phyloP scores from a whole-genome alignment of 2,888 invertebrate species.

The Stenodera caucasica region DNA sequence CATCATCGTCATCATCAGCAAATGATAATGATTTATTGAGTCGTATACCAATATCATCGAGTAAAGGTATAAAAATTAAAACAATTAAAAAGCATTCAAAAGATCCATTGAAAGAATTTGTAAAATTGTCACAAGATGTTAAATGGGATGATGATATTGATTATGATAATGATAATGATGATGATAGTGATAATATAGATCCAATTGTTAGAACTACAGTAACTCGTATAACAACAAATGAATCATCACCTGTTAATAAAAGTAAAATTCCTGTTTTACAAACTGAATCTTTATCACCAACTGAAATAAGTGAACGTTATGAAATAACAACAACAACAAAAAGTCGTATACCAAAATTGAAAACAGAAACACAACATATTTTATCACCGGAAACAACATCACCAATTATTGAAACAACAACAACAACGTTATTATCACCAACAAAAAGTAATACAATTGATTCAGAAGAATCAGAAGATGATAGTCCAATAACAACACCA shows the following conservation, averaged over 20 bases:
- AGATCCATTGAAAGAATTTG: slow-evolving; percentile 55
- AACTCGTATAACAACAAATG: slow-evolving; percentile 44
- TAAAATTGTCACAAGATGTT: slow-evolving; percentile 53
- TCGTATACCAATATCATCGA: slow-evolving; percentile 50
- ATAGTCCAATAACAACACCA: slow-evolving; percentile 43
- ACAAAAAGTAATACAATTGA: slow-evolving; percentile 51
- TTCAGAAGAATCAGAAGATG: slow-evolving; percentile 57
- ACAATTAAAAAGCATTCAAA: slow-evolving; percentile 59
- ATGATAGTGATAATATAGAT: slow-evolving; percentile 36
- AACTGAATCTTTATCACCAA: slow-evolving; percentile 29
- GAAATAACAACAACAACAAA: slow-evolving; percentile 40
- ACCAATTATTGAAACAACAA: slow-evolving; percentile 39
- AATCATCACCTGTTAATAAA: slow-evolving; percentile 27
- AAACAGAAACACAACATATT: slow-evolving; percentile 49
- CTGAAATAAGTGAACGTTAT: slow-evolving; percentile 30
- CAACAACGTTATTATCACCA: slow-evolving; percentile 44
- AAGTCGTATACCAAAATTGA: slow-evolving; percentile 57
- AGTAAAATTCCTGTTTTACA: slow-evolving; percentile 45
- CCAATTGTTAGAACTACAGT: slow-evolving; percentile 53
- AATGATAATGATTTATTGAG: slow-evolving; percentile 49
- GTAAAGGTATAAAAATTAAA: slow-evolving; percentile 55
- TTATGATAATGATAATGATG: slow-evolving; percentile 32
- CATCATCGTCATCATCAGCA: slow-evolving; percentile 36
- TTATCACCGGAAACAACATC: slow-evolving; percentile 41
- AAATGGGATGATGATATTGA: slow-evolving; percentile 53